Percentiles rank a stretch among this genome's conserved stretches.
phyloP scores from a whole-genome alignment of 2,113 vertebrate genomes.

The Arothron firmamentum region DNA sequence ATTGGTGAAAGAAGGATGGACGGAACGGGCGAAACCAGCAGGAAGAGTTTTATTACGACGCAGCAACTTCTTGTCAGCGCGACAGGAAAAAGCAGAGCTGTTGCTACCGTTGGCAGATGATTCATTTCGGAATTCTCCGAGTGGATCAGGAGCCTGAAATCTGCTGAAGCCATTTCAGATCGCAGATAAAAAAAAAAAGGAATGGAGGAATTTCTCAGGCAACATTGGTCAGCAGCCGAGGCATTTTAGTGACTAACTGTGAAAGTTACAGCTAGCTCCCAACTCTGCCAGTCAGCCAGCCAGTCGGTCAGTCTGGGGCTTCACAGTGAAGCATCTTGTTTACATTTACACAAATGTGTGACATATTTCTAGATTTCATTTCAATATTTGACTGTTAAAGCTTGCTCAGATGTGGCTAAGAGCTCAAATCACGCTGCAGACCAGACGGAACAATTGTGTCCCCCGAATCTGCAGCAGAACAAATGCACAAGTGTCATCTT shows the following conservation, averaged over 20 bases:
- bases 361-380: too few species aligned
- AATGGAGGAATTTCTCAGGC: constrained; percentile 25
- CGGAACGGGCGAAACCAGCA: constrained; percentile 10
- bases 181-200: constrained; percentile 11
- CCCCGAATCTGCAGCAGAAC: constrained; percentile 18
- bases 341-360: too few species aligned
- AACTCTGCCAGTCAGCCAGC: constrained; percentile 27
- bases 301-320: constrained; percentile 22
- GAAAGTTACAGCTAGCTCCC: constrained; percentile 51
- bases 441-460: background rate
- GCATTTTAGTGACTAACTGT: constrained; percentile 61
- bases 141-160: background rate
- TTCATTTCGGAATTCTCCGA: constrained; percentile 6
- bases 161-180: background rate
- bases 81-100: background rate
- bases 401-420: too few species aligned
- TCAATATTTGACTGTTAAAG: too few species aligned
- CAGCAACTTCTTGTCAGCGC: constrained; percentile 2
- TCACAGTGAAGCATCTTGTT: constrained; percentile 19
- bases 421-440: too few species aligned
- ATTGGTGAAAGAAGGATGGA: background rate
- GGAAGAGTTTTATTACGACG: constrained; percentile 11
- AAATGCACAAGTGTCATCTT: constrained; percentile 43
- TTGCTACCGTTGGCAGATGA: background rate
- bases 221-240: constrained; percentile 28